Conservation (phyloP, 2,888 invertebrate genomes). For the Acanthosepion esculentum region DNA sequence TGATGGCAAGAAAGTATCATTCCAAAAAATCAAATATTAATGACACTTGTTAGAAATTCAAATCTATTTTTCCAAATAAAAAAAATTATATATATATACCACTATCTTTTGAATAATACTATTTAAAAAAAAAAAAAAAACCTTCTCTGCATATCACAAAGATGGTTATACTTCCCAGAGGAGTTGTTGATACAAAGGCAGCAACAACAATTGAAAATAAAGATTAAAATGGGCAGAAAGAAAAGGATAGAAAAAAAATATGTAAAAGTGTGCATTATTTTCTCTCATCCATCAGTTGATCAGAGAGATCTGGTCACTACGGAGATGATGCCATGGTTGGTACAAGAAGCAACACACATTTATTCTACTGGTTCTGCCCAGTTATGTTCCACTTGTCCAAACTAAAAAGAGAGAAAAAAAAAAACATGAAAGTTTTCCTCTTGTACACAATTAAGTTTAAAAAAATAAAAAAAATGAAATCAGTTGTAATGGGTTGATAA, state of each 20-base stretch:
- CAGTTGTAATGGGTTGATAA: no score
- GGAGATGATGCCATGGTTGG: not conserved
- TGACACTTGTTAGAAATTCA: no score
- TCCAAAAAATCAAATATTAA: not conserved
- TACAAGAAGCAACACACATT: not conserved
- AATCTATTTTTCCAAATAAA: no score
- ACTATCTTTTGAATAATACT: not conserved
- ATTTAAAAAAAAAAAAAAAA: no score
- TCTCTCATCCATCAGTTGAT: not conserved
- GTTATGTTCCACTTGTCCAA: constrained; percentile 38
- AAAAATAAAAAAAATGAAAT: no score
- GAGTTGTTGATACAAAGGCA: not conserved
- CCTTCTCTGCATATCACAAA: no score
- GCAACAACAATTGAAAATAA: not conserved
- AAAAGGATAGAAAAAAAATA: no score
- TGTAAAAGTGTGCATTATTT: not conserved
- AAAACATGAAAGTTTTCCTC: not conserved
- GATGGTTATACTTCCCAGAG: no score
- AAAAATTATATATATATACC: not conserved
- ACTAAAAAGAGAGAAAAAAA: constrained; percentile 8
- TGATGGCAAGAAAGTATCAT: not conserved
- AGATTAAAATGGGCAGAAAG: not conserved
- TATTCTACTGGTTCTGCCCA: constrained; percentile 40
- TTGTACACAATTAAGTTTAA: no score
- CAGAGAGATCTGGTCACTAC: not conserved